phyloP scores from a whole-genome alignment of 2,797 vertebrate genomes.

The Rachycentron canadum region DNA sequence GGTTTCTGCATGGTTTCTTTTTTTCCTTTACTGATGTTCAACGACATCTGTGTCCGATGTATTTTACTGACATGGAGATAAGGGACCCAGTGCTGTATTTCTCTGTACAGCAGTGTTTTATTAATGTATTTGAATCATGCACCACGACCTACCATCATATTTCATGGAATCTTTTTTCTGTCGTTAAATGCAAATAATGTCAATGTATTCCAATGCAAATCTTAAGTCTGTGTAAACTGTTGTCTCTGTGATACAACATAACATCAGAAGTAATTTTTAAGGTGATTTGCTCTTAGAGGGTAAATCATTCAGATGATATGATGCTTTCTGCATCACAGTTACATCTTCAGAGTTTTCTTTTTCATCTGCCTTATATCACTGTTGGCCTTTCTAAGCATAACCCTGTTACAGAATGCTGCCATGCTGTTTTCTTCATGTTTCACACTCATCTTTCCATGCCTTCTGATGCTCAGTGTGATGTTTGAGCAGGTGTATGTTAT shows the following conservation, averaged over 20 bases:
- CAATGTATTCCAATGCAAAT: constrained; percentile 10
- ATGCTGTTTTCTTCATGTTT: constrained; percentile 17
- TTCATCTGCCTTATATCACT: constrained; percentile 8
- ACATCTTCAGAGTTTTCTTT: neutral
- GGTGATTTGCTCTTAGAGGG: constrained; percentile 1
- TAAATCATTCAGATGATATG: neutral
- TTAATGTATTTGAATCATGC: constrained; percentile 13
- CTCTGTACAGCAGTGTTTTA: constrained; percentile 34
- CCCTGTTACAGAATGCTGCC: neutral
- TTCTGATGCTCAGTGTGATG: constrained; percentile 36
- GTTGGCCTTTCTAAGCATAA: constrained; percentile 21
- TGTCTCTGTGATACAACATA: too few relatives aligned
- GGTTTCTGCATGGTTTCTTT: constrained; percentile 1
- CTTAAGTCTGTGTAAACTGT: constrained; percentile 4
- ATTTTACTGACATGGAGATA: constrained; percentile 26
- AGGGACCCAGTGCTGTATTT: constrained; percentile 57
- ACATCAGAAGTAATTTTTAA: constrained; percentile 12
- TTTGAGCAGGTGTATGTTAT: constrained; percentile 71
- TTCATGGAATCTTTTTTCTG: constrained; percentile 23
- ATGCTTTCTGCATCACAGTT: neutral
- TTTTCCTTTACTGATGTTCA: constrained; percentile 13
- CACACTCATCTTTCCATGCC: neutral
- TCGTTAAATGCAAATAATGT: constrained; percentile 7
- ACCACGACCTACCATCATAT: constrained; percentile 49
- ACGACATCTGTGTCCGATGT: constrained; percentile 17